Evolutionary conservation across 2,797 vertebrate species (phyloP).

Genomic region (Eidolon dupreanum): DNA sequence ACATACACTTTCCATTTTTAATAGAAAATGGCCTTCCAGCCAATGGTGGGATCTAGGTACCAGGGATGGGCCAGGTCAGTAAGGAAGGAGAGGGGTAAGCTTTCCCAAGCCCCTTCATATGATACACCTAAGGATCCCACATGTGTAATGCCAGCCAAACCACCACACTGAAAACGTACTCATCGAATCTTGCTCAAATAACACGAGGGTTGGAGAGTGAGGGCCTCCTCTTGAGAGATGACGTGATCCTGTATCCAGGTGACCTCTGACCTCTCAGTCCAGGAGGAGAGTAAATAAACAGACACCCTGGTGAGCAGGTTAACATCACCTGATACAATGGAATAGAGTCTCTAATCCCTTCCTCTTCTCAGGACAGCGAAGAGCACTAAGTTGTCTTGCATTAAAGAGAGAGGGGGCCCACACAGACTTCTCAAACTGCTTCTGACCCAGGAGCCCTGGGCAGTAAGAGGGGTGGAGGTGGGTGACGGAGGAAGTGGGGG

Average conservation of each 20-base stretch:
- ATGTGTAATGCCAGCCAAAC: not conserved
- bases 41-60: not conserved
- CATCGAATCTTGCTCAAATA: not conserved
- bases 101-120: not conserved
- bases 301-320: not conserved
- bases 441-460: not conserved
- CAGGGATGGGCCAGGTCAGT: not conserved
- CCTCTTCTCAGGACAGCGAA: not conserved
- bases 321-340: not conserved
- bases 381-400: not conserved
- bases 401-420: not conserved
- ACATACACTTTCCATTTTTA: not conserved
- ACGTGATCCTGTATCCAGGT: not conserved
- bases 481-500: not conserved
- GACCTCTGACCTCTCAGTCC: not conserved
- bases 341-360: not conserved
- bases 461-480: not conserved
- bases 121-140: not conserved
- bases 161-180: not conserved
- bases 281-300: not conserved
- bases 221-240: not conserved
- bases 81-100: not conserved
- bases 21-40: not conserved
- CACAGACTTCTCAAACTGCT: not conserved
- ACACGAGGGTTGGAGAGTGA: not conserved